A percentile compares a stretch with the other conserved stretches of the same genome.
Evolutionary conservation across 2,888 invertebrate genomes (phyloP).

Genomic region (Pristionchus japonicus): DNA sequence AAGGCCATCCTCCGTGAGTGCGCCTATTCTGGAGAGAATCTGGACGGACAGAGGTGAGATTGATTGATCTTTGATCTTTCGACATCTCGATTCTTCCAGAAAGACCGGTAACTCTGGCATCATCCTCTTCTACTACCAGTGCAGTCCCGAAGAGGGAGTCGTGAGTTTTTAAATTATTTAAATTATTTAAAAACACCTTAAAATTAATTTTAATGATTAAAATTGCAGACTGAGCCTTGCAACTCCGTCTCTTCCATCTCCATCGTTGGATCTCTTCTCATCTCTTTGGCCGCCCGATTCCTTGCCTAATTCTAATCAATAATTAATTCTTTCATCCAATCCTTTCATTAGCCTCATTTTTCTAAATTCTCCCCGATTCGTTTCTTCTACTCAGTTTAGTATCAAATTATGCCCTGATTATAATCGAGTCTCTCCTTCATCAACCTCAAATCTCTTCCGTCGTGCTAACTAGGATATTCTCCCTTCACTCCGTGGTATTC

Average conservation of each 20-base stretch:
- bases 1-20: slow-evolving; percentile 67
- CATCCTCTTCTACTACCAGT: slow-evolving; percentile 75
- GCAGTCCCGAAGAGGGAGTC: slow-evolving; percentile 73
- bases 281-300: slow-evolving; percentile 6
- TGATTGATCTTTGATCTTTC: not conserved
- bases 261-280: not conserved
- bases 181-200: not conserved
- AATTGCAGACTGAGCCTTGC: slow-evolving; percentile 9
- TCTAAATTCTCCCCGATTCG: not conserved
- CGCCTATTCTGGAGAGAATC: slow-evolving; percentile 69
- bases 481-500: slow-evolving; percentile 22
- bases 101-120: slow-evolving; percentile 73
- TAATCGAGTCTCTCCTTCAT: not conserved
- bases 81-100: slow-evolving; percentile 48
- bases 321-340: not conserved
- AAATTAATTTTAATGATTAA: not conserved
- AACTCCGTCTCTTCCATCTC: slow-evolving; percentile 7
- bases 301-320: slow-evolving; percentile 18
- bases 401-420: slow-evolving; percentile 5
- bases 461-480: slow-evolving; percentile 22
- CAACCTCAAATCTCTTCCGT: slow-evolving; percentile 11
- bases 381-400: slow-evolving; percentile 16
- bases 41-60: slow-evolving; percentile 55
- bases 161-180: not conserved
- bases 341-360: not conserved